Evolutionary conservation across 2,888 invertebrate genomes (phyloP), one percentile per base, ranked within the genome.

Genomic region (Eupithecia dodoneata): DNA sequence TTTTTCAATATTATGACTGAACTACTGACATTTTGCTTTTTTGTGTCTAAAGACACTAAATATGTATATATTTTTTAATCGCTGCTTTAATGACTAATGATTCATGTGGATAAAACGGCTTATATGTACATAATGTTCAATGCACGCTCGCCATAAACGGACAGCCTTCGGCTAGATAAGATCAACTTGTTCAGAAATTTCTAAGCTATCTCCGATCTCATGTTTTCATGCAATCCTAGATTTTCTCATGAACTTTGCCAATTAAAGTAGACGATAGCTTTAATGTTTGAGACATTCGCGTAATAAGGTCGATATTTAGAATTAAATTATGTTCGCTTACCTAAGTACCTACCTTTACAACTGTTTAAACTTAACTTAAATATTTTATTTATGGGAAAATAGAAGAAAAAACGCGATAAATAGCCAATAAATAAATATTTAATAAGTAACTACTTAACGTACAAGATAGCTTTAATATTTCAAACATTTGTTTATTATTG

Each of bases 161-260:
- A 65, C 67, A 74, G 71, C 78, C 78, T 73, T 72, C 67, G 73
- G 74, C 76, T 79, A 71, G 78, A 81, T 79, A 79, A 73, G 71
- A 79, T 79, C 79, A 73, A 76, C 75, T 76, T 77, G 78, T 81
- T 77, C 80, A 74, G 77, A 81, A 77, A 78, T 79, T 78, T 79
- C 78, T 78, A 82, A 81, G 81, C 81, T 82, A 82, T 83, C 82
- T 74, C 55, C 66, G 78, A 82, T 82, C 78, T 67, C 75, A 75
- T 75, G 73, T 76, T 80, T 70, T 73, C 73, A 71, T 69, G 71
- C 71, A 76, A 79, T 67, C 66, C 75, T 59, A 67, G 75, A 77
- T 75, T 77, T 75, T 79, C 77, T 71, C 77, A 73, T 77, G 71
- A 59, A 65, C 75, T 63, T 73, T 41, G 71, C 76, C 79, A 76